Evolutionary conservation across 2,888 invertebrate species (phyloP).

Genomic region (Dryobota labecula): DNA sequence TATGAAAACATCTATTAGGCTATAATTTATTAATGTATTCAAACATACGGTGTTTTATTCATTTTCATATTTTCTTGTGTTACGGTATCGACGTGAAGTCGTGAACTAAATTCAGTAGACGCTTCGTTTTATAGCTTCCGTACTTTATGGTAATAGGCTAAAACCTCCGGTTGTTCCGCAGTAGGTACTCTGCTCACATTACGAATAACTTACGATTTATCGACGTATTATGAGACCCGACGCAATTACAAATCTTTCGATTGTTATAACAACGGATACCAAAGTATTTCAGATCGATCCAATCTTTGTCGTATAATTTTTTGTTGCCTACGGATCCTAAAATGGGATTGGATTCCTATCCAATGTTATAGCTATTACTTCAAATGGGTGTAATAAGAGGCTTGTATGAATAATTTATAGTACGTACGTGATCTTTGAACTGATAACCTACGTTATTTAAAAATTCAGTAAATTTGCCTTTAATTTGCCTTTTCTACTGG

Average conservation of each 20-base stretch:
- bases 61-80: slow-evolving; percentile 75
- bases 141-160: slow-evolving; percentile 84
- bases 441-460: not conserved
- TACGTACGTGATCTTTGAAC: slow-evolving; percentile 4
- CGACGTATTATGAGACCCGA: slow-evolving; percentile 43
- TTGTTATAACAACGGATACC: slow-evolving; percentile 15
- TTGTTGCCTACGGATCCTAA: slow-evolving; percentile 6
- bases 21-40: slow-evolving; percentile 69
- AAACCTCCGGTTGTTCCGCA: slow-evolving; percentile 60
- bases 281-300: slow-evolving; percentile 3
- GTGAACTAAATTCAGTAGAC: slow-evolving; percentile 78
- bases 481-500: too few relatives aligned
- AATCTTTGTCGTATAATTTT: slow-evolving; percentile 33
- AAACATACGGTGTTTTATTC: slow-evolving; percentile 67
- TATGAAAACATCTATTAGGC: slow-evolving; percentile 52
- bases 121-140: slow-evolving; percentile 82
- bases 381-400: slow-evolving; percentile 16
- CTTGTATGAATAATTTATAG: slow-evolving; percentile 28
- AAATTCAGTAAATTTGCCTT: not conserved
- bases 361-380: slow-evolving; percentile 26
- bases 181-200: slow-evolving; percentile 38
- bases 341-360: slow-evolving; percentile 21
- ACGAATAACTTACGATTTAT: slow-evolving; percentile 59
- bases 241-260: slow-evolving; percentile 52
- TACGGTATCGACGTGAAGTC: slow-evolving; percentile 73